Evolutionary conservation across 2,888 invertebrate genomes (phyloP).

Genomic region (Eupithecia subfuscata): DNA sequence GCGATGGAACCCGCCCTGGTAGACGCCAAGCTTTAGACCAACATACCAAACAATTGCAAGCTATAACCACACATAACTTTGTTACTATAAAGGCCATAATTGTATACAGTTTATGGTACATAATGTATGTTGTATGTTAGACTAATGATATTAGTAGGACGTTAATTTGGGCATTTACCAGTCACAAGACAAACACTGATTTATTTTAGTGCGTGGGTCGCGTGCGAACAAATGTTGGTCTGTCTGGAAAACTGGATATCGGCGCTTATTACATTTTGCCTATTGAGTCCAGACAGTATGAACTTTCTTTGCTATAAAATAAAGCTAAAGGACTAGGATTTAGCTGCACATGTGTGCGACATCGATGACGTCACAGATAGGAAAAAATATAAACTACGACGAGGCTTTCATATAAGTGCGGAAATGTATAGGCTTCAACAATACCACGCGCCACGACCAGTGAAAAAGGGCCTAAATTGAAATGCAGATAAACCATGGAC

Average conservation of each 20-base stretch:
- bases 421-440: neutral
- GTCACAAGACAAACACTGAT: constrained; percentile 42
- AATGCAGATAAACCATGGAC: neutral
- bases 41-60: constrained; percentile 34
- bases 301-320: neutral
- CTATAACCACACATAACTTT: constrained; percentile 35
- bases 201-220: constrained; percentile 41
- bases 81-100: constrained; percentile 34
- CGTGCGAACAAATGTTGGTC: constrained; percentile 18
- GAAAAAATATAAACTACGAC: neutral
- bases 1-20: neutral
- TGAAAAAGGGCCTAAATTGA: neutral
- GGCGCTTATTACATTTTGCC: neutral
- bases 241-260: constrained; percentile 16
- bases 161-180: constrained; percentile 53
- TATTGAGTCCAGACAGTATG: neutral
- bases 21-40: constrained; percentile 42
- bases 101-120: constrained; percentile 46
- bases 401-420: neutral
- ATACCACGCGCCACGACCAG: neutral
- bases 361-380: neutral
- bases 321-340: neutral
- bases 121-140: constrained; percentile 50
- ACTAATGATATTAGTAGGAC: constrained; percentile 57
- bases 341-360: neutral